Evolutionary conservation across 1,140 invertebrate species (phyloP).

Genomic region (Capitella teleta): DNA sequence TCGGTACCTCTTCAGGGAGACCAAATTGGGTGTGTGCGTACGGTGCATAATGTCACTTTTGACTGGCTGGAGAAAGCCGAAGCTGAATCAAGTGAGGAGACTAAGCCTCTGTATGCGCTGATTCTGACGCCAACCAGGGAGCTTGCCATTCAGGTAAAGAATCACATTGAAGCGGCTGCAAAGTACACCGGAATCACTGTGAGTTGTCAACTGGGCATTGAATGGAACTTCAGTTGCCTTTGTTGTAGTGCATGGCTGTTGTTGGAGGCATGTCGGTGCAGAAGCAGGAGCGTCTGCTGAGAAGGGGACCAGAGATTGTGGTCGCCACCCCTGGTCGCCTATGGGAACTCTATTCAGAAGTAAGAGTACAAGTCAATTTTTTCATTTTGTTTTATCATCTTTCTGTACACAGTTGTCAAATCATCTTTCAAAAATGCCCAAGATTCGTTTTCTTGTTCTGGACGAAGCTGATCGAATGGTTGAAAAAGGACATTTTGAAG

Average conservation of each 20-base stretch:
- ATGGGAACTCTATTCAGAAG: constrained; percentile 78
- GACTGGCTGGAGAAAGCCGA: constrained; percentile 33
- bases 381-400: neutral
- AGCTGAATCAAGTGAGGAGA: constrained; percentile 7
- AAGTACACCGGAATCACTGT: constrained; percentile 67
- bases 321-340: constrained; percentile 90
- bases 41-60: constrained; percentile 50
- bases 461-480: constrained; percentile 99
- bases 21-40: constrained; percentile 50
- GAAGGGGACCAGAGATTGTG: constrained; percentile 75
- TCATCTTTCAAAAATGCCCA: constrained; percentile 35
- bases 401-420: constrained; percentile 23
- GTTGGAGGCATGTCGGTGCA: constrained; percentile 78
- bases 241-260: constrained; percentile 57
- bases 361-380: constrained; percentile 5
- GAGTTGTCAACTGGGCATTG: constrained; percentile 7
- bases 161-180: constrained; percentile 66
- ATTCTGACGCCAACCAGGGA: constrained; percentile 91
- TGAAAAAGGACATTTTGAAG: constrained; percentile 90
- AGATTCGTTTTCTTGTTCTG: constrained; percentile 69
- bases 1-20: neutral
- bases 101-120: constrained; percentile 50
- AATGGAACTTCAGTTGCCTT: constrained; percentile 4
- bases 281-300: constrained; percentile 80
- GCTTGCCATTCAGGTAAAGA: constrained; percentile 82